phyloP scores from a whole-genome alignment of 2,797 vertebrate genomes.

The Adrianichthys oophorus region DNA sequence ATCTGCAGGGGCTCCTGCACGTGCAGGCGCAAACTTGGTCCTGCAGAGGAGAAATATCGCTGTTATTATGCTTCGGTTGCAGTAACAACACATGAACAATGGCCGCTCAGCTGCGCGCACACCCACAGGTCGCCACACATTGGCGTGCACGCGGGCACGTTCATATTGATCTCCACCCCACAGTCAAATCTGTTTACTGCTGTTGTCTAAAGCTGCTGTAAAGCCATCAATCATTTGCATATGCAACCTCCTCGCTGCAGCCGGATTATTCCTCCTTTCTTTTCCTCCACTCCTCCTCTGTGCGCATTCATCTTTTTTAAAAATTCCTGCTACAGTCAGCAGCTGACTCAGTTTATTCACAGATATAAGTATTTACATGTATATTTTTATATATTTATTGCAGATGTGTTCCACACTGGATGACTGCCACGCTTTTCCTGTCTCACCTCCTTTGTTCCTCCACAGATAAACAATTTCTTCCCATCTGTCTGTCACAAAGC shows the following conservation, averaged over 20 bases:
- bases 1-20: slow-evolving; percentile 16
- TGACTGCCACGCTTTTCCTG: slow-evolving; percentile 39
- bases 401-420: slow-evolving; percentile 20
- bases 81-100: slow-evolving; percentile 57
- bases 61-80: slow-evolving; percentile 62
- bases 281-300: slow-evolving; percentile 3
- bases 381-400: too few species aligned
- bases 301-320: not conserved
- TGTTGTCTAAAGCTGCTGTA: slow-evolving; percentile 83
- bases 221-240: slow-evolving; percentile 84
- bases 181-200: slow-evolving; percentile 83
- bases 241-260: slow-evolving; percentile 66
- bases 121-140: slow-evolving; percentile 22
- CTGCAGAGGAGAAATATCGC: slow-evolving; percentile 31
- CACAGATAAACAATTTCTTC: slow-evolving; percentile 74
- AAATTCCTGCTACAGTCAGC: too few species aligned
- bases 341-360: too few species aligned
- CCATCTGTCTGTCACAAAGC: slow-evolving; percentile 69
- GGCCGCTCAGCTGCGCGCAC: slow-evolving; percentile 41
- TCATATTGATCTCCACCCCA: slow-evolving; percentile 62
- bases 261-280: slow-evolving; percentile 8
- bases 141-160: slow-evolving; percentile 59
- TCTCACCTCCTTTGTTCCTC: slow-evolving; percentile 66
- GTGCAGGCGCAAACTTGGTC: slow-evolving; percentile 17
- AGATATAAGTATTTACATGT: too few species aligned